Conservation (phyloP, 2,797 vertebrate genomes). For the Amphiprion clarkii region DNA sequence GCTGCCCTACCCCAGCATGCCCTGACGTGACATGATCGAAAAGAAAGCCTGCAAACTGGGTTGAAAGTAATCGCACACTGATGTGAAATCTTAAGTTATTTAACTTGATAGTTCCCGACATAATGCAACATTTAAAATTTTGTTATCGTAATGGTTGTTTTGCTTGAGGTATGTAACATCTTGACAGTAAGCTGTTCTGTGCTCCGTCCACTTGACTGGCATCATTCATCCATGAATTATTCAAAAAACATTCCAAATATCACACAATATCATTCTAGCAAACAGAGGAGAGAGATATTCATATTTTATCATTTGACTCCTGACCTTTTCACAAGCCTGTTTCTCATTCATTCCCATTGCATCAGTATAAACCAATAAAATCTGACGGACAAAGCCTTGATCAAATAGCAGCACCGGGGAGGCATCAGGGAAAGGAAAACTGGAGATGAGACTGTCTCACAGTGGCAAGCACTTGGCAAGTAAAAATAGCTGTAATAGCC, state of each 20-base stretch:
- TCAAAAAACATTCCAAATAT: constrained; percentile 73
- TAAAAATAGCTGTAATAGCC: constrained; percentile 78
- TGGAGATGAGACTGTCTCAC: constrained; percentile 70
- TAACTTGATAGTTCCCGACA: neutral
- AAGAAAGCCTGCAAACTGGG: constrained; percentile 22
- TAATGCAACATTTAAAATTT: neutral
- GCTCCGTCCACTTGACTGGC: constrained; percentile 56
- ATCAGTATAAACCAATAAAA: constrained; percentile 80
- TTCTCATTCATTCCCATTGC: constrained; percentile 74
- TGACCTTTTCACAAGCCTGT: constrained; percentile 79
- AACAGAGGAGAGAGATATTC: constrained; percentile 72
- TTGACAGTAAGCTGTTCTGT: constrained; percentile 43
- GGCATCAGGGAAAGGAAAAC: constrained; percentile 48
- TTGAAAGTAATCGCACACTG: constrained; percentile 19
- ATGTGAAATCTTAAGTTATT: constrained; percentile 15
- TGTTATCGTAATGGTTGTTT: constrained; percentile 25
- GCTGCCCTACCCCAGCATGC: neutral
- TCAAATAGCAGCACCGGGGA: constrained; percentile 74
- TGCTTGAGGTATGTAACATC: constrained; percentile 52
- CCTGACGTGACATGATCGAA: constrained; percentile 39
- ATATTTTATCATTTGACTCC: constrained; percentile 80
- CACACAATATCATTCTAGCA: constrained; percentile 73
- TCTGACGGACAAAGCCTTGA: constrained; percentile 77
- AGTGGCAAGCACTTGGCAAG: constrained; percentile 70
- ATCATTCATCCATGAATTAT: constrained; percentile 66